These are phyloP conservation scores for Meliscaeva auricollis DNA, from an alignment of 2,888 invertebrate genomes.

Conservation along the genomic window DNA sequence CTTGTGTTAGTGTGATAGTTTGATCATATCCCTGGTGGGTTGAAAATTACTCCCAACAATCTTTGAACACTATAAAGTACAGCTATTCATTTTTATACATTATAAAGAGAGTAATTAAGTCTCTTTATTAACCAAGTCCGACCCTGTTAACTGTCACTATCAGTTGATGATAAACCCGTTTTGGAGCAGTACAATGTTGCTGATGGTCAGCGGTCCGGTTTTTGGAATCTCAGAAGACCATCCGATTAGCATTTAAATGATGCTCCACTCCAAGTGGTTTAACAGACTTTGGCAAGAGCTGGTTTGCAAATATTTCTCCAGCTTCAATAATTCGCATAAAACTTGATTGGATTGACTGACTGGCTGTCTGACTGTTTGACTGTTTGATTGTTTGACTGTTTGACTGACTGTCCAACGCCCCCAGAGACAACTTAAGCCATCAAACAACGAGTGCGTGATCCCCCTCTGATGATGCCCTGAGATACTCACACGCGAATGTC, in stretches of 20 bases:
- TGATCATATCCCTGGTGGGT: too few species aligned
- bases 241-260: conserved; percentile 64
- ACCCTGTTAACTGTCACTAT: conserved; percentile 48
- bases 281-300: conserved; percentile 64
- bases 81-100: too few species aligned
- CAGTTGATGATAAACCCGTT: conserved; percentile 58
- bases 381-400: conserved; percentile 35
- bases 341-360: conserved; percentile 47
- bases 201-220: conserved; percentile 67
- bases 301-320: conserved; percentile 63
- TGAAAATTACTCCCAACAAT: too few species aligned
- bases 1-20: too few species aligned
- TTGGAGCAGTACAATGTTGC: conserved; percentile 28
- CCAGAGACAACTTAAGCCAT: conserved; percentile 24
- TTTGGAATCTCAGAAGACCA: conserved; percentile 43
- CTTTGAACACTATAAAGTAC: too few species aligned
- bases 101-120: too few species aligned
- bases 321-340: conserved; percentile 31
- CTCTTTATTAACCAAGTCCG: background rate
- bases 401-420: conserved; percentile 36
- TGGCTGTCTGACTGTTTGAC: conserved; percentile 37
- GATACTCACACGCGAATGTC: conserved; percentile 22
- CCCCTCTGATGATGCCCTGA: conserved; percentile 14
- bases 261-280: conserved; percentile 40
- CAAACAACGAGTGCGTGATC: conserved; percentile 30